These are phyloP conservation scores for Eptatretus atami DNA, from an alignment of 2,797 vertebrate genomes.

Conservation along the genomic window DNA sequence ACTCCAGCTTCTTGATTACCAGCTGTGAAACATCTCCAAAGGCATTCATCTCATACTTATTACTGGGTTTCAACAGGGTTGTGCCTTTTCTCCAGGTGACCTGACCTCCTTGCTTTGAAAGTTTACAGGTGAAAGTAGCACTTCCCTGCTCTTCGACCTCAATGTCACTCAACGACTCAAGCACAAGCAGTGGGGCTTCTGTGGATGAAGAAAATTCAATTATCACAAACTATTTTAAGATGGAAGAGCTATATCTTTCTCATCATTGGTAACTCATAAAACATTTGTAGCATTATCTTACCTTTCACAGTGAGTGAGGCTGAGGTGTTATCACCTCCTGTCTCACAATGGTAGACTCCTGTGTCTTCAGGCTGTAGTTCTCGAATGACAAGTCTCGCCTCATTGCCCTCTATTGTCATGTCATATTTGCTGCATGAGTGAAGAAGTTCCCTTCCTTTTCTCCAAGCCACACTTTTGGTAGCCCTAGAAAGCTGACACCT, in stretches of 20 bases:
- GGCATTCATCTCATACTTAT: constrained; percentile 11
- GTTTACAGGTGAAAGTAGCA: not conserved
- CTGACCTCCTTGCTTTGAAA: not conserved
- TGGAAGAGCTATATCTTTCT: too few species aligned
- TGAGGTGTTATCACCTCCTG: not conserved
- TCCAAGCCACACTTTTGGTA: not conserved
- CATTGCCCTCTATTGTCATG: not conserved
- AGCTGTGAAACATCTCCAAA: constrained; percentile 18
- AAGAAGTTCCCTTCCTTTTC: not conserved
- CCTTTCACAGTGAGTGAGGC: constrained; percentile 2
- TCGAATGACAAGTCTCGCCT: not conserved
- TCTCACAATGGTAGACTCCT: constrained; percentile 4
- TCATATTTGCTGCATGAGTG: not conserved
- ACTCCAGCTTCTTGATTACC: constrained; percentile 12
- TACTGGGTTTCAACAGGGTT: not conserved
- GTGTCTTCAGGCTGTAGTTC: not conserved
- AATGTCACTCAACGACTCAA: not conserved
- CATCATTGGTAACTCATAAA: too few species aligned
- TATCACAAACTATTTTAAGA: too few species aligned
- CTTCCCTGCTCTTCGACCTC: not conserved
- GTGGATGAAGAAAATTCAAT: constrained; percentile 5
- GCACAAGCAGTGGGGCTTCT: constrained; percentile 12
- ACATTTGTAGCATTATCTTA: not conserved
- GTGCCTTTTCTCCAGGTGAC: constrained; percentile 2
- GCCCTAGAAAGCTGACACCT: not conserved